These are phyloP conservation scores for Botrylloides violaceus DNA, from an alignment of 23 tunicate genomes.

Conservation along the genomic window DNA sequence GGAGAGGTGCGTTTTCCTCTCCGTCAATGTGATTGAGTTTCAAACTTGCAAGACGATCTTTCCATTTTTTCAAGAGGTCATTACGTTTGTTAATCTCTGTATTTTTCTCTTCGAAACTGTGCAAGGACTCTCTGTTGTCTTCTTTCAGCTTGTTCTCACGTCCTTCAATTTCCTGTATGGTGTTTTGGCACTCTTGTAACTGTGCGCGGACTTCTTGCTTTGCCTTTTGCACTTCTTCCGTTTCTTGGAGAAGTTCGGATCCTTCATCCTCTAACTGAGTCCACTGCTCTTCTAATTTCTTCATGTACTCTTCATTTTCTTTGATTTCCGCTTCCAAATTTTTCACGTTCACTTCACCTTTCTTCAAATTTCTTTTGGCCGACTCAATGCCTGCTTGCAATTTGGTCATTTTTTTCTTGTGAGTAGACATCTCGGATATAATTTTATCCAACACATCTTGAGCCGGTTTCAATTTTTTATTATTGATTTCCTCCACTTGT, in stretches of 20 bases:
- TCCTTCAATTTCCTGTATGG: conserved; percentile 19
- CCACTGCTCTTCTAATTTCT: conserved; percentile 58
- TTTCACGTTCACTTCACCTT: conserved; percentile 37
- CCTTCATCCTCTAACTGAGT: conserved; percentile 34
- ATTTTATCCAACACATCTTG: conserved; percentile 34
- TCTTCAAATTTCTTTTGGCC: conserved; percentile 38
- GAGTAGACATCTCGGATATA: conserved; percentile 24
- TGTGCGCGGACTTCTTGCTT: conserved; percentile 15
- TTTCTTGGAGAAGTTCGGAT: conserved; percentile 3
- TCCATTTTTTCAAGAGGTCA: conserved; percentile 12
- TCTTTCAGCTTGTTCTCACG: conserved; percentile 15
- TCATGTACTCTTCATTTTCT: conserved; percentile 37
- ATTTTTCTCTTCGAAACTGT: conserved; percentile 10
- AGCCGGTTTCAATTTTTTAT: conserved; percentile 40
- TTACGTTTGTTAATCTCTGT: conserved; percentile 16
- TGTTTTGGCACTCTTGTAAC: conserved; percentile 17
- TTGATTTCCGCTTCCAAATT: conserved; percentile 30
- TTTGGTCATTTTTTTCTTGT: conserved; percentile 43
- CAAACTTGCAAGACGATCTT: conserved; percentile 18
- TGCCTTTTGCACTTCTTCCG: conserved; percentile 16
- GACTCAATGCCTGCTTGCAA: conserved; percentile 45
- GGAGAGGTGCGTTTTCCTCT: conserved; percentile 27
- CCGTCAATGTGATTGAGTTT: conserved; percentile 65
- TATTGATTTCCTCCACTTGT: conserved; percentile 41
- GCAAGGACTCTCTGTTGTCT: neutral